Evolutionary conservation across 1,140 invertebrate species (phyloP), one percentile per base, ranked within the genome.

Genomic region (Heliothis subflexa): DNA sequence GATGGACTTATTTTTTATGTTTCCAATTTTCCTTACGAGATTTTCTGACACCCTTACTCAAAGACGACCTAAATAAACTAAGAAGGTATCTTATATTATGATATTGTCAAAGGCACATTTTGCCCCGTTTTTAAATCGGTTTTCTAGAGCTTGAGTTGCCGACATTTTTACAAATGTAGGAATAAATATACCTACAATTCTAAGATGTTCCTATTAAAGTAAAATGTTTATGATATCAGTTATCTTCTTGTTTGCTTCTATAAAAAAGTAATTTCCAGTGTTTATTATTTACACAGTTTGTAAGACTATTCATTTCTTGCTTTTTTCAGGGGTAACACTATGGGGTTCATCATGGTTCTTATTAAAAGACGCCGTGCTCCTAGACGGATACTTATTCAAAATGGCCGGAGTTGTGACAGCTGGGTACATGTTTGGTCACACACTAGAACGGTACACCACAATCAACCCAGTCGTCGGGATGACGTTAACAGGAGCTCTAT

Each of bases 391-490:
- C 76, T 87, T 98, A 3, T 98, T 98, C 86, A 96, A 97, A 73
- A 95, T 99, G 50, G 96, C 97, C 2, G 91, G 97, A 0, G 93
- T 98, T 1, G 95, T 95, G 13, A 95, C 98, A 18, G 96, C 96
- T 0, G 97, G 97, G 3, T 97, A 98, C 89, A 96, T 98, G 71
- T 97, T 96, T 18, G 98, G 98, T 47, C 97, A 97, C 94, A 89
- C 97, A 1, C 88, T 97, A 73, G 96, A 96, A 25, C 84, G 92
- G 79, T 95, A 97, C 57, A 96, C 97, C 21, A 97, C 96, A 11
- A 91, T 99, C 75, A 98, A 98, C 25, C 96, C 98, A 2, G 94
- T 99, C 0, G 96, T 98, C 76, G 98, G 98, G 2, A 98, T 98
- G 97, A 96, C 98, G 13, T 83, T 98, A 73, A 96, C 97, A 12